phyloP scores from a whole-genome alignment of 1,140 invertebrate genomes.

The Dinoponera quadriceps region DNA sequence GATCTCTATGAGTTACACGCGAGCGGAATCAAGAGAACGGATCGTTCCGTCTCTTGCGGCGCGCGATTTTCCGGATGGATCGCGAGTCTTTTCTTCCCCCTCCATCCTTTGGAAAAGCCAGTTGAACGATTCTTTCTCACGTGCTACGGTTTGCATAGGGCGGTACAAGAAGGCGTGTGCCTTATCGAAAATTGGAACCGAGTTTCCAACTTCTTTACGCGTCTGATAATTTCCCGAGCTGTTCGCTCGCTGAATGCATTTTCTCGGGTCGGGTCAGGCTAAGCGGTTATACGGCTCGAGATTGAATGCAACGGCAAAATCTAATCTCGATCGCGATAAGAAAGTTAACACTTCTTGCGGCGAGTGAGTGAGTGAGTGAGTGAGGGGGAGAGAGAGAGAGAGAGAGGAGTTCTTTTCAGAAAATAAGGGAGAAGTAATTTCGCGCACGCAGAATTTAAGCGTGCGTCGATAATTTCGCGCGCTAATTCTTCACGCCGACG shows the following conservation, averaged over 20 bases:
- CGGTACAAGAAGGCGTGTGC: background rate
- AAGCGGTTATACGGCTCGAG: too few relatives aligned
- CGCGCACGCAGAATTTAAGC: background rate
- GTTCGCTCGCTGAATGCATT: background rate
- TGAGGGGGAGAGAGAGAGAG: too few relatives aligned
- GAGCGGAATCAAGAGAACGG: conserved; percentile 55
- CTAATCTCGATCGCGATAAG: background rate
- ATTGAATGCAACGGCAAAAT: background rate
- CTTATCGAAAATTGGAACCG: conserved; percentile 40
- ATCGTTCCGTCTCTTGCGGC: too few relatives aligned
- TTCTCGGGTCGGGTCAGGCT: background rate
- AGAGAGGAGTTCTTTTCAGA: too few relatives aligned
- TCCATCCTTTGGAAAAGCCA: conserved; percentile 40
- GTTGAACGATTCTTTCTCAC: conserved; percentile 49
- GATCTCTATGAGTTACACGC: conserved; percentile 37
- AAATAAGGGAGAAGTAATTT: background rate
- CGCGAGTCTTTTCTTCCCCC: conserved; percentile 13
- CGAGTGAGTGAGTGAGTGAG: too few relatives aligned
- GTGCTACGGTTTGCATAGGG: conserved; percentile 16
- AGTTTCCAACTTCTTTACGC: conserved; percentile 42
- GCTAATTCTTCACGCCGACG: background rate
- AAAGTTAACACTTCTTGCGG: background rate
- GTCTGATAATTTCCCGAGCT: conserved; percentile 9
- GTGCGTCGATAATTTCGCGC: background rate
- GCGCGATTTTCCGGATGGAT: conserved; percentile 18